These are phyloP conservation scores for Andrena flavipes DNA, from an alignment of 2,888 invertebrate genomes.

Conservation along the genomic window DNA sequence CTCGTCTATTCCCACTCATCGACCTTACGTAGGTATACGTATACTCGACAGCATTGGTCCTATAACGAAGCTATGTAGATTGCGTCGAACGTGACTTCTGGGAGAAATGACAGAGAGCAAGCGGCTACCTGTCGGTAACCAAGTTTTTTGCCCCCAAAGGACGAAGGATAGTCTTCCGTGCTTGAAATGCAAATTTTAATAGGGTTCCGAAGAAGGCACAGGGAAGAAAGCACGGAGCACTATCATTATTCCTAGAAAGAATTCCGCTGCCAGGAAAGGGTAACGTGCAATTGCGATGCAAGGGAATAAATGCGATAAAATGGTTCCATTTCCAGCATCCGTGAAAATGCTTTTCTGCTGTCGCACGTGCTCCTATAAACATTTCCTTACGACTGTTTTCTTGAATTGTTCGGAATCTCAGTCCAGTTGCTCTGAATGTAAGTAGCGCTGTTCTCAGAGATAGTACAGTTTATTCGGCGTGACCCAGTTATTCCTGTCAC, in stretches of 20 bases:
- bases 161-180: constrained; percentile 20
- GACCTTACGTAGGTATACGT: background rate
- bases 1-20: background rate
- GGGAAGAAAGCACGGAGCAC: background rate
- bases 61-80: constrained; percentile 58
- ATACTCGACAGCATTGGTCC: no score
- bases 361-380: constrained; percentile 31
- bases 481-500: constrained; percentile 9
- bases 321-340: constrained; percentile 12
- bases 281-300: constrained; percentile 15
- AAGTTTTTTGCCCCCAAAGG: constrained; percentile 20
- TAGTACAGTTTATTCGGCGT: constrained; percentile 17
- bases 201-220: constrained; percentile 3
- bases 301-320: constrained; percentile 43
- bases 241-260: constrained; percentile 40
- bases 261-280: constrained; percentile 1
- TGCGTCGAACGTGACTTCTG: constrained; percentile 23
- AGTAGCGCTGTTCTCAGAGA: constrained; percentile 3
- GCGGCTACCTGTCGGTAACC: constrained; percentile 22
- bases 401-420: constrained; percentile 24
- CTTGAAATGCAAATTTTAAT: constrained; percentile 57
- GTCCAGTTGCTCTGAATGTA: background rate
- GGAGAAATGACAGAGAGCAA: constrained; percentile 27
- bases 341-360: constrained; percentile 9
- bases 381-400: constrained; percentile 12